phyloP scores from a whole-genome alignment of 2,888 invertebrate species.

The Podabrus alpinus region DNA sequence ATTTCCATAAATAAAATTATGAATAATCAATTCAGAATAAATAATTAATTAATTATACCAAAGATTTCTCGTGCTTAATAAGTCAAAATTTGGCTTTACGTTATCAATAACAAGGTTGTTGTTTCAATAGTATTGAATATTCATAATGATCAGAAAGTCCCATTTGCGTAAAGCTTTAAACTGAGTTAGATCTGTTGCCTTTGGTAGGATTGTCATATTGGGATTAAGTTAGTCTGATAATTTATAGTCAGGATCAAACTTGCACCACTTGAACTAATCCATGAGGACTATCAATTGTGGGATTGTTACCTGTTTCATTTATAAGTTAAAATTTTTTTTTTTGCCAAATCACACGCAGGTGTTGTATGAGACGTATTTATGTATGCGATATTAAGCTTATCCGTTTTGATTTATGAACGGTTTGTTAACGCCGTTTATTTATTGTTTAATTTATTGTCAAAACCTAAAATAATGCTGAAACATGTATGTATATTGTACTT shows the following conservation, averaged over 20 bases:
- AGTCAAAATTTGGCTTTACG: background rate
- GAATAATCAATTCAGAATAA: background rate
- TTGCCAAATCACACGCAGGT: constrained; percentile 49
- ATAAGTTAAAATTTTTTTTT: constrained; percentile 51
- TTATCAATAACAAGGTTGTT: background rate
- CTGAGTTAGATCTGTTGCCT: constrained; percentile 47
- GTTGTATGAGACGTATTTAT: constrained; percentile 38
- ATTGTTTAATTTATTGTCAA: constrained; percentile 39
- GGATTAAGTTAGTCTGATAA: constrained; percentile 54
- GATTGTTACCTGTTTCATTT: constrained; percentile 55
- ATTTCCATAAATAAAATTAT: no score
- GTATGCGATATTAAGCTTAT: constrained; percentile 39
- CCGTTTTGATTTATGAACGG: constrained; percentile 41
- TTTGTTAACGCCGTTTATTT: constrained; percentile 43
- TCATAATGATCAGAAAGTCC: constrained; percentile 5
- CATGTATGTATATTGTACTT: constrained; percentile 20
- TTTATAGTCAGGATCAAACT: constrained; percentile 49
- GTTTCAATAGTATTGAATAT: background rate
- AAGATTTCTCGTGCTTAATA: background rate
- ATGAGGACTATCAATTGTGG: constrained; percentile 56
- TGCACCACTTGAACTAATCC: constrained; percentile 52
- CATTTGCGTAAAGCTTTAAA: constrained; percentile 40
- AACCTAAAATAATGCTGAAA: constrained; percentile 26
- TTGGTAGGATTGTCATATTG: constrained; percentile 48
- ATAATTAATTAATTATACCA: background rate